A percentile compares a stretch with the other conserved stretches of the same genome.
Conservation (phyloP, 2,797 vertebrate species). For the Zonotrichia albicollis region DNA sequence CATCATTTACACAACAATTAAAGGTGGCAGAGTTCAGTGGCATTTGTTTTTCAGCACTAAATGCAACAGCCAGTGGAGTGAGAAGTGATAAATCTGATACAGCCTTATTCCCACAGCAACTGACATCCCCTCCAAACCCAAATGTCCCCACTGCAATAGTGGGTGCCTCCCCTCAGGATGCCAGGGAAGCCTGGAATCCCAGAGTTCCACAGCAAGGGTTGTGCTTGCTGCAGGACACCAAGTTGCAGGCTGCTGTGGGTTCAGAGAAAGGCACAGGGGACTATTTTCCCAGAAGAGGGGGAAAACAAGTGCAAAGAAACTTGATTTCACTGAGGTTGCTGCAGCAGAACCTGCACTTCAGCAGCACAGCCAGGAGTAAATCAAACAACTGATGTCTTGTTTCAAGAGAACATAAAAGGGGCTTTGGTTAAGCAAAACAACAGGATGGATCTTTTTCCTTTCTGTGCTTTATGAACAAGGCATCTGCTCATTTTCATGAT, state of each 20-base stretch:
- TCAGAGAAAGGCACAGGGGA: not conserved
- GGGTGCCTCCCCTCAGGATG: not conserved
- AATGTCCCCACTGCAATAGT: not conserved
- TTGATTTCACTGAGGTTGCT: not conserved
- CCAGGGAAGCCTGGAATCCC: not conserved
- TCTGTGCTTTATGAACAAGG: not conserved
- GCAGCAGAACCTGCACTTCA: not conserved
- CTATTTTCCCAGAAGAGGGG: not conserved
- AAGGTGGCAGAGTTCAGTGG: not conserved
- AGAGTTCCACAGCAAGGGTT: not conserved
- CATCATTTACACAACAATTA: not conserved
- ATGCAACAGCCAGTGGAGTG: not conserved
- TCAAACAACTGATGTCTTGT: not conserved
- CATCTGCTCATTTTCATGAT: accelerated
- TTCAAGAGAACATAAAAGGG: not conserved
- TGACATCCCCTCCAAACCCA: not conserved
- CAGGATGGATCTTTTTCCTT: not conserved
- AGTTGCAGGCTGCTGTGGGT: not conserved
- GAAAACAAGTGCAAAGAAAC: not conserved
- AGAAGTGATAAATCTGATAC: not conserved
- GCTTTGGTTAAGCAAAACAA: not conserved
- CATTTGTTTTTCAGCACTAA: not conserved
- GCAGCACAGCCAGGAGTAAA: not conserved
- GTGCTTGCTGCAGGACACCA: accelerated
- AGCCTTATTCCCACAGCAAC: not conserved